These are phyloP conservation scores for Silurus asotus DNA, from an alignment of 2,113 vertebrate species.

Conservation along the genomic window DNA sequence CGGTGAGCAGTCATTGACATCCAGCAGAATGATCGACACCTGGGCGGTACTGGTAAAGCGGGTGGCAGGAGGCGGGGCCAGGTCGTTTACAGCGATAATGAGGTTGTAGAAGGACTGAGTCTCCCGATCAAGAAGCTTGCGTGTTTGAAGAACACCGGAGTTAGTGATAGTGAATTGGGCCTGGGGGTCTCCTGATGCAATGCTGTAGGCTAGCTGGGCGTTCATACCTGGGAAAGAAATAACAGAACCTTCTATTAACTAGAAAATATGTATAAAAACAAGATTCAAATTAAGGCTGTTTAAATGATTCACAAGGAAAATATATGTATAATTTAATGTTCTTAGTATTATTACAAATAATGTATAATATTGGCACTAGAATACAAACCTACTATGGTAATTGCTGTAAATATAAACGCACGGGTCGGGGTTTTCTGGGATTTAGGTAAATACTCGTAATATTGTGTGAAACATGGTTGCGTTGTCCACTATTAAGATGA, in stretches of 20 bases:
- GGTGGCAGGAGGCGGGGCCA: conserved; percentile 70
- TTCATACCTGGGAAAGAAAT: conserved; percentile 78
- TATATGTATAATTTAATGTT: not conserved
- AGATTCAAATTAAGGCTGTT: not conserved
- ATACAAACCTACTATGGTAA: not conserved
- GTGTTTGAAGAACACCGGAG: conserved; percentile 77
- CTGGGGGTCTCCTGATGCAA: conserved; percentile 84
- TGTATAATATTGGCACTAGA: not conserved
- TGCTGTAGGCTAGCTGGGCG: conserved; percentile 82
- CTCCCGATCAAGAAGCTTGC: conserved; percentile 84
- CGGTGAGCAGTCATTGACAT: conserved; percentile 90
- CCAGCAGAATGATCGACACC: conserved; percentile 92
- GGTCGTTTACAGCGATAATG: conserved; percentile 84
- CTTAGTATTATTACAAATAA: not conserved
- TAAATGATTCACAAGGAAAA: not conserved
- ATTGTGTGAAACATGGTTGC: not conserved
- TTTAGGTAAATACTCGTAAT: not conserved
- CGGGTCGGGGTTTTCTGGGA: not conserved
- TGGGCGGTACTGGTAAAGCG: conserved; percentile 89
- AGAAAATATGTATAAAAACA: not conserved
- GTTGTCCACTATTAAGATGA: not conserved
- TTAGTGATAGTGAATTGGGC: conserved; percentile 80
- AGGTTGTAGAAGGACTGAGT: conserved; percentile 95
- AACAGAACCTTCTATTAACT: not conserved
- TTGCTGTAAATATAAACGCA: not conserved